phyloP scores from a whole-genome alignment of 2,888 invertebrate genomes.

The Nowickia ferox region DNA sequence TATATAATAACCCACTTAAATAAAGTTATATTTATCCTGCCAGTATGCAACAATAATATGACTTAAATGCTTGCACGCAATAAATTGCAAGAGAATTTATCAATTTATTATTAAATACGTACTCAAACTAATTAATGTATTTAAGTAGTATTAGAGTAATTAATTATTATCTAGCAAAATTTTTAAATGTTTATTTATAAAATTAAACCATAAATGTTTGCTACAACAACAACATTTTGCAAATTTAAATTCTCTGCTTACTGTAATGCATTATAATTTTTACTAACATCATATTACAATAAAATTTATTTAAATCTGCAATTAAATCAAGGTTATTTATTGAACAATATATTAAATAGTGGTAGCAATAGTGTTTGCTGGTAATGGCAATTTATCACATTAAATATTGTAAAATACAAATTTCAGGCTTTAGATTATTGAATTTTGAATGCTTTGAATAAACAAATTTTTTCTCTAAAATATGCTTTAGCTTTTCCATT shows the following conservation, averaged over 20 bases:
- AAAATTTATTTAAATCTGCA: conserved; percentile 18
- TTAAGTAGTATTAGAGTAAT: conserved; percentile 5
- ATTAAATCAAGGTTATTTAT: conserved; percentile 34
- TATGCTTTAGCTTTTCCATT: no score
- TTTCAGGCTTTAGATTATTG: not conserved
- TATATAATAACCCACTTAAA: no score
- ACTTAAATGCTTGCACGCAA: not conserved
- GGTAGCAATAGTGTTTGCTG: not conserved
- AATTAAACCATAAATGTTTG: conserved; percentile 6
- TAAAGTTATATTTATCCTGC: not conserved
- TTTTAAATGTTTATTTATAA: not conserved
- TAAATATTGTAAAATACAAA: not conserved
- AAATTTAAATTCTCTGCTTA: not conserved
- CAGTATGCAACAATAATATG: not conserved
- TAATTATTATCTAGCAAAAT: conserved; percentile 8
- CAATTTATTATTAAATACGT: not conserved
- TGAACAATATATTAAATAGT: not conserved
- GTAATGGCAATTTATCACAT: not conserved
- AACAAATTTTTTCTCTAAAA: no score
- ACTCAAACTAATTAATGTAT: conserved; percentile 10
- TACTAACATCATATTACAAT: not conserved
- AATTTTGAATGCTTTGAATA: no score
- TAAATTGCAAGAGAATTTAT: not conserved
- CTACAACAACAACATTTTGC: not conserved
- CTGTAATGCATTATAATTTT: not conserved